A percentile compares a stretch with the other conserved stretches of the same genome.
phyloP scores from a whole-genome alignment of 2,797 vertebrate genomes.

The Gambusia yucatana region DNA sequence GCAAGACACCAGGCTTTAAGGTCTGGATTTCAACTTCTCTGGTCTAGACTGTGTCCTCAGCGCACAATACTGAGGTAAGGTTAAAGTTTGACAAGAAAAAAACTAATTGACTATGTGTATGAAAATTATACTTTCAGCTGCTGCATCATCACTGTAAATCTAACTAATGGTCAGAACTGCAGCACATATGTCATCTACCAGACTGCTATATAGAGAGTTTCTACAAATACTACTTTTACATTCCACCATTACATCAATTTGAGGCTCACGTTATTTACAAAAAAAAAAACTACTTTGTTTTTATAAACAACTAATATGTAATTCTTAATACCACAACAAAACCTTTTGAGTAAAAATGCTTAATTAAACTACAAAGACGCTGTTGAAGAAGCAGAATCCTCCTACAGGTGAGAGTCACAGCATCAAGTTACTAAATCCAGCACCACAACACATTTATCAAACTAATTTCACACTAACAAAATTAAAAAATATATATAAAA shows the following conservation, averaged over 20 bases:
- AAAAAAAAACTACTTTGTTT: not conserved
- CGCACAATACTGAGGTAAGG: not conserved
- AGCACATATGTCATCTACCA: not conserved
- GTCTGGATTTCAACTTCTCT: too few species aligned
- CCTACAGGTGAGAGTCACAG: not conserved
- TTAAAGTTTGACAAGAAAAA: not conserved
- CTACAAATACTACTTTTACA: not conserved
- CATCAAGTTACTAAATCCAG: not conserved
- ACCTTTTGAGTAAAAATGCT: not conserved
- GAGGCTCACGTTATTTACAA: not conserved
- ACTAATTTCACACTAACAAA: not conserved
- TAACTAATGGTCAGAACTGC: not conserved
- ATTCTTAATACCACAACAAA: not conserved
- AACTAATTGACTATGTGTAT: not conserved
- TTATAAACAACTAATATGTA: not conserved
- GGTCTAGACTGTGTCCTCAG: not conserved
- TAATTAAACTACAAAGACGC: not conserved
- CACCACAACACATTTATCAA: not conserved
- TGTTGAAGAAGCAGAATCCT: not conserved
- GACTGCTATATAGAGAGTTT: not conserved
- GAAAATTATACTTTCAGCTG: not conserved
- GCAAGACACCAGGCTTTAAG: not conserved
- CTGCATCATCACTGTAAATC: not conserved
- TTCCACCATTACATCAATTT: not conserved
- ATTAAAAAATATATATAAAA: not conserved